Evolutionary conservation across 2,888 invertebrate genomes (phyloP), one percentile per base, ranked within the genome.

Genomic region (Cheilosia vernalis): DNA sequence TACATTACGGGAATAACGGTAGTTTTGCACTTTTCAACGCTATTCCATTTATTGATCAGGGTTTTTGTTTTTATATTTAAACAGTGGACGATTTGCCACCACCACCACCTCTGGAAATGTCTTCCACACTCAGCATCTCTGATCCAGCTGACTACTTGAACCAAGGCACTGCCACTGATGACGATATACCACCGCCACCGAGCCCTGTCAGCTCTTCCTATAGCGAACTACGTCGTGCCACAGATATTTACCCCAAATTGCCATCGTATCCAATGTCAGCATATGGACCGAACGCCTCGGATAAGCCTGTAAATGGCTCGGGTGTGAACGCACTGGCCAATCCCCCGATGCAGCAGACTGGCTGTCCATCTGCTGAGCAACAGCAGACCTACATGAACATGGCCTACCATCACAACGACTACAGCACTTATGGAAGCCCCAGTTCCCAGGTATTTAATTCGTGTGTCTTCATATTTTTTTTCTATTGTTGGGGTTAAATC

Each of bases 201-300:
- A 97, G 97, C 83, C 97, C 97, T 2, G 97, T 97, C 0, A 97
- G 97, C 89, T 97, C 97, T 2, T 97, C 97, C 88, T 98, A 97
- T 89, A 97, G 97, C 89, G 97, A 97, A 92, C 92, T 97, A 74
- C 94, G 96, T 69, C 93, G 96, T 87, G 97, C 97, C 15, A 96
- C 96, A 24, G 94, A 96, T 88, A 94, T 94, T 72, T 93, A 93
- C 73, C 93, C 93, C 67, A 93, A 93, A 74, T 49, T 87, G 69
- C 82, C 87, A 42, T 76, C 84, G 1, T 87, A 87, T 60, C 82
- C 87, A 55, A 72, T 81, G 56, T 61, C 72, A 15, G 33, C 49
- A 21, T 74, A 81, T 40, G 69, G 19, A 4, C 15, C 66, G 4
- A 79, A 61, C 33, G 2, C 24, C 9, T 17, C 49, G 4, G 27